Evolutionary conservation across 2,113 vertebrate species (phyloP), one percentile per base, ranked within the genome.

Genomic region (Zosterops lateralis): DNA sequence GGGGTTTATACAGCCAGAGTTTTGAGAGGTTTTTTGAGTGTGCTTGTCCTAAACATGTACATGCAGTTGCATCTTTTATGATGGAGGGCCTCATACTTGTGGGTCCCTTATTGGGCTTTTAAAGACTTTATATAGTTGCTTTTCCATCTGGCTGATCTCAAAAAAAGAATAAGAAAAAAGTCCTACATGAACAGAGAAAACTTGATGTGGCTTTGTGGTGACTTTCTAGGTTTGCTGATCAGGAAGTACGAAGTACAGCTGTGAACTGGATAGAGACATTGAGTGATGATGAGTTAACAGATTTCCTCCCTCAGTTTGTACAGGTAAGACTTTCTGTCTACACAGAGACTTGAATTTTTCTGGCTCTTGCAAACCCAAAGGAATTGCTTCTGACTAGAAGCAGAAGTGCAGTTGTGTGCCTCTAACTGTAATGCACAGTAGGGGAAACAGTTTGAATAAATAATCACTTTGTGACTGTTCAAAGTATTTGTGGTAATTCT

Each of bases 251-350:
- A 84, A 96, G 86, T 12, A 97, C 98, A 80, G 99, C 99, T 73
- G 98, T 99, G 50, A 97, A 96, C 8, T 99, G 99, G 99, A 98
- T 99, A 25, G 98, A 98, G 84, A 94, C 98, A 47, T 98, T 99
- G 96, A 99, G 98, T 68, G 99, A 99, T 72, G 99, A 99, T 92
- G 99, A 99, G 80, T 96, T 99, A 87, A 97, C 98, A 44, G 99
- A 99, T 94, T 99, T 99, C 92, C 98, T 99, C 54, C 99, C 99
- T 65, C 99, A 99, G 38, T 98, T 99, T 88, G 99, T 99, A 17
- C 99, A 99, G 98, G 99, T 99, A 91, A 96, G 87, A 71, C 58
- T 75, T 95, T 51, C 64, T 86, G 38, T 42, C 28, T 67, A 19
- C 14, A 10, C 14, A 38, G 32, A 58, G 34, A 17, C 36, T 70